These are phyloP conservation scores for Hydropsyche tenuis DNA, from an alignment of 1,140 invertebrate genomes.

Conservation along the genomic window DNA sequence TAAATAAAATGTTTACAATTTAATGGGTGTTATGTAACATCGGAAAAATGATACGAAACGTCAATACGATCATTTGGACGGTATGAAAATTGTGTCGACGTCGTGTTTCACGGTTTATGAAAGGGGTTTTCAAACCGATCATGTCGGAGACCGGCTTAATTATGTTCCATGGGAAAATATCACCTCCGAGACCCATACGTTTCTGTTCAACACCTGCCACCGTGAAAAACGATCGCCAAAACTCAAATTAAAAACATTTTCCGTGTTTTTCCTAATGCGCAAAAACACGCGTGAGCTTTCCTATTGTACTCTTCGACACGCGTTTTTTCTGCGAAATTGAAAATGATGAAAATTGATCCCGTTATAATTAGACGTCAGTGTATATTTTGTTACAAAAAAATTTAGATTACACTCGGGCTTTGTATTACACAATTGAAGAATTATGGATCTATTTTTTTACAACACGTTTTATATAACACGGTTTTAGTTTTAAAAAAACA, in stretches of 20 bases:
- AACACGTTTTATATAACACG: too few relatives aligned
- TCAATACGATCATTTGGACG: too few relatives aligned
- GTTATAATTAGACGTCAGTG: too few relatives aligned
- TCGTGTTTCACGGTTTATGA: conserved; percentile 30
- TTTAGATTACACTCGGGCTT: too few relatives aligned
- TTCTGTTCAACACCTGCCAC: conserved; percentile 37
- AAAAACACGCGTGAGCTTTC: not conserved
- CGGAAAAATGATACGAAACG: too few relatives aligned
- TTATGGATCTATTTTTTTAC: too few relatives aligned
- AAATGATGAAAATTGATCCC: too few relatives aligned
- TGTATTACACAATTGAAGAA: too few relatives aligned
- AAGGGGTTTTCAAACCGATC: conserved; percentile 25
- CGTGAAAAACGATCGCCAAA: conserved; percentile 36
- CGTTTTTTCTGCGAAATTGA: not conserved
- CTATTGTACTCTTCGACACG: not conserved
- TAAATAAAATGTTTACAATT: too few relatives aligned
- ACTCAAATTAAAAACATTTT: conserved; percentile 32
- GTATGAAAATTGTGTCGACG: not conserved
- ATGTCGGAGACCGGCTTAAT: conserved; percentile 26
- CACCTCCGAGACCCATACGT: conserved; percentile 38
- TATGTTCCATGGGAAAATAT: conserved; percentile 37
- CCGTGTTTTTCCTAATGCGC: conserved; percentile 22
- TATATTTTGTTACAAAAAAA: too few relatives aligned
- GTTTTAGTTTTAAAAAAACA: too few relatives aligned
- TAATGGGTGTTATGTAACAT: too few relatives aligned